Conservation (phyloP, 2,888 invertebrate species). For the Folsomia manolachei region DNA sequence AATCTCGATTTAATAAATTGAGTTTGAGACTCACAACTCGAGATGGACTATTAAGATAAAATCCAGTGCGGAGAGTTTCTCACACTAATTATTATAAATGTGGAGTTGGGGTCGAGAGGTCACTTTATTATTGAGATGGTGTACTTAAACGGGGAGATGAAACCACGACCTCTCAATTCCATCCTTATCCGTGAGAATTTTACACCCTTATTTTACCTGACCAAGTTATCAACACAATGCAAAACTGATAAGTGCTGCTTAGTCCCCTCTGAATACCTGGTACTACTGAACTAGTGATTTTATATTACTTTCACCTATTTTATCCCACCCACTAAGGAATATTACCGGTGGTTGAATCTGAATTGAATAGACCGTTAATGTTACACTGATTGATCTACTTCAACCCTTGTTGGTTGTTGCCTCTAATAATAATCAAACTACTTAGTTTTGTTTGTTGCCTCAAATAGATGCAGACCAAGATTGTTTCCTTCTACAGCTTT, state of each 20-base stretch:
- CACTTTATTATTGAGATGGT: background rate
- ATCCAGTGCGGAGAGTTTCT: background rate
- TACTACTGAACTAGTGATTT: background rate
- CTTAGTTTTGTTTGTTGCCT: background rate
- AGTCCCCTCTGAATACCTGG: too few relatives aligned
- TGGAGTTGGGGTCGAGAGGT: background rate
- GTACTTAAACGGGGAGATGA: background rate
- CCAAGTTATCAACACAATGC: too few relatives aligned
- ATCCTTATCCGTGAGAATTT: background rate
- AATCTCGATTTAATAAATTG: background rate
- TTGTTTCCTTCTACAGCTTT: background rate
- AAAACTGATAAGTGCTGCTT: too few relatives aligned
- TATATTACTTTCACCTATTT: conserved; percentile 6
- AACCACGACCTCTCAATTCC: background rate
- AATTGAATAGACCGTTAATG: background rate
- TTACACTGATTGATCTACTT: background rate
- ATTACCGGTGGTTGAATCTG: too few relatives aligned
- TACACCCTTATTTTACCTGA: background rate
- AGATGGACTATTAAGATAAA: background rate
- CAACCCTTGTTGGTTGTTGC: background rate
- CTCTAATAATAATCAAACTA: too few relatives aligned
- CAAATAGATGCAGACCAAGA: background rate
- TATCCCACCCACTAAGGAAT: background rate
- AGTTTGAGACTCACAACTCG: background rate
- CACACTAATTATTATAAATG: too few relatives aligned